A percentile compares a stretch with the other conserved stretches of the same genome.
These are phyloP conservation scores for Epinotia ramella DNA, from an alignment of 2,888 invertebrate genomes.

Conservation along the genomic window DNA sequence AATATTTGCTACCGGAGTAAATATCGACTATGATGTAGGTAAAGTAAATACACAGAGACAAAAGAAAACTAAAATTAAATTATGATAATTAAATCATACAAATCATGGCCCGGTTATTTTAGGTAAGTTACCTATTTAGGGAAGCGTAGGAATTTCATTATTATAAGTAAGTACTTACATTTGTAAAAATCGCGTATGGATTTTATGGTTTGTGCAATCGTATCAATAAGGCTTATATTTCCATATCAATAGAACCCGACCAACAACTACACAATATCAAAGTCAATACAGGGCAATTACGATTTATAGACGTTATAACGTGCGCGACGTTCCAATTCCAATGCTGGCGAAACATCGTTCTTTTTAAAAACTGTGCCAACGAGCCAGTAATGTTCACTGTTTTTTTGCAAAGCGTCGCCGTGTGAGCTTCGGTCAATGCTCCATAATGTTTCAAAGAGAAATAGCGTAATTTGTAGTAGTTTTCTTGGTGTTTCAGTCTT, in stretches of 20 bases:
- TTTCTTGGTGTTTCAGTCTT: background rate
- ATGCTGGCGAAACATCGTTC: background rate
- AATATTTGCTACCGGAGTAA: no score
- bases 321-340: background rate
- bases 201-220: background rate
- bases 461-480: background rate
- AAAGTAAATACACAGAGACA: no score
- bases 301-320: no score
- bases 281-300: background rate
- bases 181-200: background rate
- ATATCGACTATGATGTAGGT: no score
- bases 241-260: background rate
- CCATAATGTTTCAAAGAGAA: background rate
- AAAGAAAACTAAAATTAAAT: no score
- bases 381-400: background rate
- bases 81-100: no score
- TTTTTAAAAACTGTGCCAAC: background rate
- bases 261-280: background rate
- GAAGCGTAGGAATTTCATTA: no score
- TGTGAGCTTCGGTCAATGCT: slow-evolving; percentile 16
- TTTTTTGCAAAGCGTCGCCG: background rate
- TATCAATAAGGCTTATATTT: background rate
- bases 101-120: no score
- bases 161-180: no score
- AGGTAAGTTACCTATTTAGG: no score